Base-by-base conservation (phyloP, 2,797 vertebrate genomes). In the Mus spretus region DNA sequence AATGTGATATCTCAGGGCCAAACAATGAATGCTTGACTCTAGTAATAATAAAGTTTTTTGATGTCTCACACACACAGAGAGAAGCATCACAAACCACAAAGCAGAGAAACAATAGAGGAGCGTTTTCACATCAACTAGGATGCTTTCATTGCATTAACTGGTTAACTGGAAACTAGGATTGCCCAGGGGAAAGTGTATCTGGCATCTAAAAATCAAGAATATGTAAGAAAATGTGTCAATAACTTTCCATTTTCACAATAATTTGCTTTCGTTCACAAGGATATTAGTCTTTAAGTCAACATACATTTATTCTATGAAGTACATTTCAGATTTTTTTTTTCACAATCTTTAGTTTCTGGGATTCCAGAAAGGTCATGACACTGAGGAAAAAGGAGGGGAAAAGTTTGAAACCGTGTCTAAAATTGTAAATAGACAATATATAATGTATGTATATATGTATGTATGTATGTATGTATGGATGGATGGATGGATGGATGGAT, bases 161-260 rank as follows among this genome's bases (percentile, higher is more conserved):
- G n/a, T 81, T 84, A 90, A 77, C 3, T 75, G 57, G 53, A 97
- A 93, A 92, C 89, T 87, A 79, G n/a, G 20, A n/a, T 5, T 87
- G 24, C 82, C 3, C 63, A 34, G 22, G 84, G 61, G 83, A 86
- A 37, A 85, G 4, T 31, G 10, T 74, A 44, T 81, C n/a, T 34
- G 20, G 15, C 80, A 86, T 13, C 57, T 95, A 70, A 83, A 87
- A 65, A 85, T 15, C 47, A 91, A 85, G 44, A 93, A 79, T 91
- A 12, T 83, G n/a, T 96, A 44, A 89, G 11, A 85, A 89, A 79
- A 70, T 57, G 75, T 63, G 7, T 89, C 15, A 83, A 44, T 50
- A 90, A 89, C 17, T 2, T 19, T 55, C n/a, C 24, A 10, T 57
- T 91, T 82, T 90, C 67, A 19, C 47, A 92, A 12, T 19, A 81